phyloP scores from a whole-genome alignment of 2,888 invertebrate genomes.

The Conops quadrifasciatus region DNA sequence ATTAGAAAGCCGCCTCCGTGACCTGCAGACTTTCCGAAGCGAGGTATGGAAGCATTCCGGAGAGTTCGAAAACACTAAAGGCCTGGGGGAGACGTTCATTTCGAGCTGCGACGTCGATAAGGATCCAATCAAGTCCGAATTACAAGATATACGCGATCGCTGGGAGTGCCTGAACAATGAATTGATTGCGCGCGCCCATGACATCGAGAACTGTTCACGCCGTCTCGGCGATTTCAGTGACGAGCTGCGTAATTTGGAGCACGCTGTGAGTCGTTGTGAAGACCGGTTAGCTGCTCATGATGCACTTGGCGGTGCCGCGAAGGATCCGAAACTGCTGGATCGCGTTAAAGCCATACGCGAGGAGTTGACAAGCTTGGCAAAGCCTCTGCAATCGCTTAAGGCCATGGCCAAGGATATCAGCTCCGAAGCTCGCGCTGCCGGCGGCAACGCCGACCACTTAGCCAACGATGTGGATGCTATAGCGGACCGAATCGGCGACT shows the following conservation, averaged over 20 bases:
- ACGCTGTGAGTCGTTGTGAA: conserved; percentile 86
- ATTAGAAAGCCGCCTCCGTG: conserved; percentile 86
- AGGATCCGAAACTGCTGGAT: conserved; percentile 84
- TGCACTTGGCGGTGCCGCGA: conserved; percentile 76
- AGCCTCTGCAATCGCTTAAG: conserved; percentile 71
- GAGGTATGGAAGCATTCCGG: conserved; percentile 93
- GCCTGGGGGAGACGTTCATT: conserved; percentile 87
- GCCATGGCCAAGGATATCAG: conserved; percentile 77
- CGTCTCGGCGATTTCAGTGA: conserved; percentile 87
- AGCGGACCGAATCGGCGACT: conserved; percentile 78
- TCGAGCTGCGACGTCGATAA: conserved; percentile 90
- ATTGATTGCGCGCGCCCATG: conserved; percentile 63
- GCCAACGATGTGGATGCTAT: conserved; percentile 81
- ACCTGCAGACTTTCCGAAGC: conserved; percentile 87
- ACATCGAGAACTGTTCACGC: conserved; percentile 79
- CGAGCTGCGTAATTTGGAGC: conserved; percentile 83
- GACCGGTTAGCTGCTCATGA: conserved; percentile 78
- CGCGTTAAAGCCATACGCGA: conserved; percentile 84
- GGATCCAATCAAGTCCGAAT: conserved; percentile 84
- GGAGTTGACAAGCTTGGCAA: conserved; percentile 80
- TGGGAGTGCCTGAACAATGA: conserved; percentile 93
- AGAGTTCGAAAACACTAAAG: conserved; percentile 89
- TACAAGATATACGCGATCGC: conserved; percentile 82
- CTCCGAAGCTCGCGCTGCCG: conserved; percentile 78
- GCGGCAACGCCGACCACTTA: conserved; percentile 79